These are phyloP conservation scores for Euzophera pinguis DNA, from an alignment of 2,888 invertebrate species.

Conservation along the genomic window DNA sequence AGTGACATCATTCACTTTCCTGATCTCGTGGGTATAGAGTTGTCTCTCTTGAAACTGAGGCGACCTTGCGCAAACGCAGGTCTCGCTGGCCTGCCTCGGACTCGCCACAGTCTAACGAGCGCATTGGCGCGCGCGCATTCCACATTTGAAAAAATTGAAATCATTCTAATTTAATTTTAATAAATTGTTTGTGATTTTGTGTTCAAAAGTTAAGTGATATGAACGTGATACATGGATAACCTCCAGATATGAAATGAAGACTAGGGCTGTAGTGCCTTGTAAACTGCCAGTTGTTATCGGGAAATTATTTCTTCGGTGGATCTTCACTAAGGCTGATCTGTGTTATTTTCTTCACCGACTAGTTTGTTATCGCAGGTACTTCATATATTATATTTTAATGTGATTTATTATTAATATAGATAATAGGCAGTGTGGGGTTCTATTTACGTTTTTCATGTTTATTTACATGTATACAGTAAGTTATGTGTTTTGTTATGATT, in stretches of 20 bases:
- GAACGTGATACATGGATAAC: slow-evolving; percentile 19
- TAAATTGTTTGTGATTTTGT: background rate
- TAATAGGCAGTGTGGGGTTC: background rate
- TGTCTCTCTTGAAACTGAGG: slow-evolving; percentile 9
- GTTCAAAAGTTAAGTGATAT: slow-evolving; percentile 20
- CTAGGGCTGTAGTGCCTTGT: slow-evolving; percentile 41
- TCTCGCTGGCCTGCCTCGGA: slow-evolving; percentile 11
- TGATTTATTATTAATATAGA: background rate
- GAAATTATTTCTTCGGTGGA: slow-evolving; percentile 81
- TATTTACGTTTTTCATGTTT: background rate
- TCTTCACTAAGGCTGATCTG: slow-evolving; percentile 81
- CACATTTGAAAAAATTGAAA: slow-evolving; percentile 8
- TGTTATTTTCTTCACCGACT: slow-evolving; percentile 82
- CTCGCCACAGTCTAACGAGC: slow-evolving; percentile 15
- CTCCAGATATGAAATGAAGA: slow-evolving; percentile 62
- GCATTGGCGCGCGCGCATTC: slow-evolving; percentile 17
- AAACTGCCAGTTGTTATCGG: slow-evolving; percentile 70
- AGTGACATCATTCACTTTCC: slow-evolving; percentile 22
- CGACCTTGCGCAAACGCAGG: slow-evolving; percentile 23
- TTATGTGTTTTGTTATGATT: too few species aligned
- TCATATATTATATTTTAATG: background rate
- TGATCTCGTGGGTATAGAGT: slow-evolving; percentile 6
- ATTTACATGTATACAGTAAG: too few species aligned
- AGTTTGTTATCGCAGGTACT: slow-evolving; percentile 38
- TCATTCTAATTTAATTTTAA: background rate